phyloP scores from a whole-genome alignment of 1,140 invertebrate genomes.

The Drosophila watanabei region DNA sequence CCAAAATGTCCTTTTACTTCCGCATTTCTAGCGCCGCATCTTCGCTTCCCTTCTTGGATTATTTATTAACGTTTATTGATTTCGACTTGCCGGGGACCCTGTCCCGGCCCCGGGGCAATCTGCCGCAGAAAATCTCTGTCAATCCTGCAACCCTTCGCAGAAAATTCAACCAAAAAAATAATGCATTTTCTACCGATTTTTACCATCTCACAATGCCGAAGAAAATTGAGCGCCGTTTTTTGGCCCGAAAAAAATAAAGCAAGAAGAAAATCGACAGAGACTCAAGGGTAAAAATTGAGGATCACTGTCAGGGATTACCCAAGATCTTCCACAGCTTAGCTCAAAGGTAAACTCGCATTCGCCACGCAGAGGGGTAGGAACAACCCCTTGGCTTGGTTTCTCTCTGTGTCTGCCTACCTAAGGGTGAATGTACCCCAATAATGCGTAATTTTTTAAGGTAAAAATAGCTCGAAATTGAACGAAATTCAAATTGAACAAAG shows the following conservation, averaged over 20 bases:
- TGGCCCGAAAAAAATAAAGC: constrained; percentile 29
- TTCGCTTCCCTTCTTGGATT: constrained; percentile 35
- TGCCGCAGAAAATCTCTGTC: constrained; percentile 74
- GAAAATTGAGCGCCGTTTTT: constrained; percentile 66
- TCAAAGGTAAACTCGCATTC: constrained; percentile 49
- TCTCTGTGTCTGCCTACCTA: constrained; percentile 20
- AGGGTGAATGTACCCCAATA: constrained; percentile 60
- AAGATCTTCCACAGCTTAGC: constrained; percentile 83
- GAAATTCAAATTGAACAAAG: constrained; percentile 63
- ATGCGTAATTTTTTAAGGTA: constrained; percentile 79
- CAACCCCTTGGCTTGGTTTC: constrained; percentile 27
- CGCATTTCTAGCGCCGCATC: constrained; percentile 65
- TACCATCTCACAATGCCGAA: constrained; percentile 49
- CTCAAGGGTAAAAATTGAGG: constrained; percentile 84
- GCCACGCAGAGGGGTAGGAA: constrained; percentile 26
- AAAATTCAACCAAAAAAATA: constrained; percentile 51
- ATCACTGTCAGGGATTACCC: constrained; percentile 77
- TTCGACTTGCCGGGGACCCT: constrained; percentile 53
- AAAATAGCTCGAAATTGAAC: constrained; percentile 58
- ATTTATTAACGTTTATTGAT: constrained; percentile 83
- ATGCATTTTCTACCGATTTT: constrained; percentile 72
- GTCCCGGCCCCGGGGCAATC: constrained; percentile 40
- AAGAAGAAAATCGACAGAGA: constrained; percentile 13
- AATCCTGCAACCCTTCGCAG: constrained; percentile 69
- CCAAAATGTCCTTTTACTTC: constrained; percentile 68